Conservation (phyloP, 2,888 invertebrate species). For the Scaeva pyrastri region DNA sequence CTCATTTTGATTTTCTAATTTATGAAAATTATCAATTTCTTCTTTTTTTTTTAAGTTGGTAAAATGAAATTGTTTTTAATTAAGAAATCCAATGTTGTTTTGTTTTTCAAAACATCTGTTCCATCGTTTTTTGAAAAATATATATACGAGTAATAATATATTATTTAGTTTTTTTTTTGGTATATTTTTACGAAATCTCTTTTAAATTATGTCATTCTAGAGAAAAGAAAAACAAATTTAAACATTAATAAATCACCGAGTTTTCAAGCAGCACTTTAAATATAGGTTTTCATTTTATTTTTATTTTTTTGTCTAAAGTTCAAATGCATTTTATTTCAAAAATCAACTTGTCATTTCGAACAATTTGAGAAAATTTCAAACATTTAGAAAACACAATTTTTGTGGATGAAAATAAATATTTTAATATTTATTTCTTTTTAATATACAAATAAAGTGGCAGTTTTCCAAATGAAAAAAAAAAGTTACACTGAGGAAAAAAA, state of each 20-base stretch:
- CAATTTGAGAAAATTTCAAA: conserved; percentile 26
- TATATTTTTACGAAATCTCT: conserved; percentile 58
- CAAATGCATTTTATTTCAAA: conserved; percentile 34
- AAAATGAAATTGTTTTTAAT: conserved; percentile 63
- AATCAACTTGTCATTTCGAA: conserved; percentile 49
- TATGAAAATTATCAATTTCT: conserved; percentile 52
- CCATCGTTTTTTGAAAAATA: conserved; percentile 45
- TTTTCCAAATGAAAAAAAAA: conserved; percentile 50
- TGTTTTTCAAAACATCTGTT: conserved; percentile 55
- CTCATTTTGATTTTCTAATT: conserved; percentile 41
- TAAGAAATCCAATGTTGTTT: conserved; percentile 37
- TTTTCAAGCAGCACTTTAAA: conserved; percentile 9
- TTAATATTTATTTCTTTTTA: conserved; percentile 27
- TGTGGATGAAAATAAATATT: conserved; percentile 4
- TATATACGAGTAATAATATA: neutral
- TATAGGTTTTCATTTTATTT: neutral
- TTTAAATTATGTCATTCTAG: conserved; percentile 66
- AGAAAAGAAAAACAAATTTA: conserved; percentile 28
- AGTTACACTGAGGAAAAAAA: conserved; percentile 31
- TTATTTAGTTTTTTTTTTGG: conserved; percentile 7
- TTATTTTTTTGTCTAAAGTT: conserved; percentile 8
- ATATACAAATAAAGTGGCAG: conserved; percentile 43
- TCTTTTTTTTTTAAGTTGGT: too few relatives aligned
- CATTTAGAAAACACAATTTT: conserved; percentile 33
- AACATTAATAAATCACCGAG: conserved; percentile 26